A percentile compares a stretch with the other conserved stretches of the same genome.
phyloP scores from a whole-genome alignment of 2,888 invertebrate species.

The Cosmorhoe ocellata region DNA sequence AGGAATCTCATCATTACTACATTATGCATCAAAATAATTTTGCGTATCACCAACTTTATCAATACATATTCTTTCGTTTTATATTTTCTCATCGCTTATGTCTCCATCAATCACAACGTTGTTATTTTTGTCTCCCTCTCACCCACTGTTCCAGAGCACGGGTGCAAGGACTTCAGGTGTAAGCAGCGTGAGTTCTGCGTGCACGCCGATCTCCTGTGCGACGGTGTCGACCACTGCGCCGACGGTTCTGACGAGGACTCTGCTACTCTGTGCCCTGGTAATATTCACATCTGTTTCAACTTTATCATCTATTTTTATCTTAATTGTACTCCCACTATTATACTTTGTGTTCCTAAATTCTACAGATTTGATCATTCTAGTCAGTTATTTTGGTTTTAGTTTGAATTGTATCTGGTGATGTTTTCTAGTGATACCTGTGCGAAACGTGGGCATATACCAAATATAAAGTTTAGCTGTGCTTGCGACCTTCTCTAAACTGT shows the following conservation, averaged over 20 bases:
- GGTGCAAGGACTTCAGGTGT: conserved; percentile 94
- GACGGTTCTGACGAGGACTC: conserved; percentile 96
- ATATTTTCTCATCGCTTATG: neutral
- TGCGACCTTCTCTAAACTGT: no score
- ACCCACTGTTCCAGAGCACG: conserved; percentile 86
- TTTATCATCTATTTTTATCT: no score
- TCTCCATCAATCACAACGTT: conserved; percentile 30
- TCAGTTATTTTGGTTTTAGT: no score
- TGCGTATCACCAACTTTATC: neutral
- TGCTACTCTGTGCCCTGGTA: conserved; percentile 93
- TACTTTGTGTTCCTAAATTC: no score
- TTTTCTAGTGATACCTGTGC: no score
- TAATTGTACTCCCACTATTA: no score
- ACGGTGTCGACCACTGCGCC: conserved; percentile 96
- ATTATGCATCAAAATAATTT: neutral
- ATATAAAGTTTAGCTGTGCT: no score
- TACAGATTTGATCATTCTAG: no score
- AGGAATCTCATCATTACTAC: neutral
- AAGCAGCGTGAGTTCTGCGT: conserved; percentile 95
- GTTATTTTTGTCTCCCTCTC: conserved; percentile 40
- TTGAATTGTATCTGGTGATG: no score
- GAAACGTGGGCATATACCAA: no score
- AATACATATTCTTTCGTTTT: neutral
- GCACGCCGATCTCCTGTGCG: conserved; percentile 94
- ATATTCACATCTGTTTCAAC: conserved; percentile 1